Conservation (phyloP, 2,888 invertebrate species). For the Augochlorella aurata region DNA sequence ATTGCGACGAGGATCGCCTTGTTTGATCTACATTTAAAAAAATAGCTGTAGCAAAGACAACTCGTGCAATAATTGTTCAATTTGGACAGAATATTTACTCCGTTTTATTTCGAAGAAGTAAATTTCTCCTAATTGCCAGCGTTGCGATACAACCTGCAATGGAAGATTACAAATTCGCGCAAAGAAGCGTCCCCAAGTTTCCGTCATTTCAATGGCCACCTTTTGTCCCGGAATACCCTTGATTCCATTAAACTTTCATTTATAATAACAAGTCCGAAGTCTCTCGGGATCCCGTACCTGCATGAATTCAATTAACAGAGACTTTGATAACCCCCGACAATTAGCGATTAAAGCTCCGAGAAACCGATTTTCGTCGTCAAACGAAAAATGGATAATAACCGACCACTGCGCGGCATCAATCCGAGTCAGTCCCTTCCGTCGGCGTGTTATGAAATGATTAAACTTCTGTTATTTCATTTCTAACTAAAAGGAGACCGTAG, state of each 20-base stretch:
- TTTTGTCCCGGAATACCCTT: neutral
- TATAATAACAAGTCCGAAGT: neutral
- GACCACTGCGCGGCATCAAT: neutral
- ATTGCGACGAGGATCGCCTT: neutral
- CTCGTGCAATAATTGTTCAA: no score
- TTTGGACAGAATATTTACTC: neutral
- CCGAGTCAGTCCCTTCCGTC: neutral
- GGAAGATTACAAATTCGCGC: neutral
- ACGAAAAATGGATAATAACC: constrained; percentile 3
- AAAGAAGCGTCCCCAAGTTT: neutral
- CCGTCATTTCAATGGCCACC: neutral
- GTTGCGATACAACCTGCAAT: neutral
- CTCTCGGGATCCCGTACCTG: neutral
- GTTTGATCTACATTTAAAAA: no score
- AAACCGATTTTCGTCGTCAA: neutral
- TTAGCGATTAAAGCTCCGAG: constrained; percentile 2
- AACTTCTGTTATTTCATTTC: constrained; percentile 45
- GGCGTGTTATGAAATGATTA: constrained; percentile 33
- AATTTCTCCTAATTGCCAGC: neutral
- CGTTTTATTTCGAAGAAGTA: neutral
- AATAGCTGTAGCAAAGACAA: neutral
- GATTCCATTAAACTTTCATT: constrained; percentile 1
- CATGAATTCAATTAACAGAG: constrained; percentile 3
- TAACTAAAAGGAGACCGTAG: constrained; percentile 25
- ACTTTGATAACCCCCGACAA: neutral